phyloP scores from a whole-genome alignment of 2,113 vertebrate genomes.

The Nematolebias whitei region DNA sequence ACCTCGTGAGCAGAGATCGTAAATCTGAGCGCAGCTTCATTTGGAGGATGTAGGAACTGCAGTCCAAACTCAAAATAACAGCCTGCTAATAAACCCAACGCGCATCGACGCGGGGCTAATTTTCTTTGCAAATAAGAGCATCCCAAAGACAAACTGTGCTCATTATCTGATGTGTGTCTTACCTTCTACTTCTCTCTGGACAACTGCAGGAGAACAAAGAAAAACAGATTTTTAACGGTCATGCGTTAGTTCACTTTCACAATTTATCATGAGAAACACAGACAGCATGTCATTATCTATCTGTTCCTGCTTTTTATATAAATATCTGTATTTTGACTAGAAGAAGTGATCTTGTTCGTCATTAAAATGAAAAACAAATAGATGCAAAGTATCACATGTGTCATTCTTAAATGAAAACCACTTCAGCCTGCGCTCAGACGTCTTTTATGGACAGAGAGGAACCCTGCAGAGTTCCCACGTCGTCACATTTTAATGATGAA shows the following conservation, averaged over 20 bases:
- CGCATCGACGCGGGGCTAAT: slow-evolving; percentile 44
- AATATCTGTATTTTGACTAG: slow-evolving; percentile 2
- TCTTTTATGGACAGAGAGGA: slow-evolving; percentile 2
- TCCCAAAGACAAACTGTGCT: slow-evolving; percentile 43
- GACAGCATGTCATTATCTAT: background rate
- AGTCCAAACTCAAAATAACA: slow-evolving; percentile 81
- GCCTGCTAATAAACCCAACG: slow-evolving; percentile 59
- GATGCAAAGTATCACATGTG: slow-evolving; percentile 4
- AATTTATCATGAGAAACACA: background rate
- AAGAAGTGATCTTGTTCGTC: background rate
- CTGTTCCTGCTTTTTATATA: background rate
- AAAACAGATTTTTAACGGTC: slow-evolving; percentile 55
- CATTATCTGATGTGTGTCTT: slow-evolving; percentile 66
- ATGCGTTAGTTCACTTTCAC: slow-evolving; percentile 10
- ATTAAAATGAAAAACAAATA: background rate
- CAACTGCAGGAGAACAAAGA: slow-evolving; percentile 60
- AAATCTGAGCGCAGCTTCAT: slow-evolving; percentile 62
- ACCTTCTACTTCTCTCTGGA: slow-evolving; percentile 82
- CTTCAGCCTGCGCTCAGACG: background rate
- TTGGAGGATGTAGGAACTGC: slow-evolving; percentile 80
- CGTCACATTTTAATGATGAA: slow-evolving; percentile 1
- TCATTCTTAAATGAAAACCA: background rate
- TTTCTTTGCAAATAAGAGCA: slow-evolving; percentile 47
- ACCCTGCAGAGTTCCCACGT: background rate
- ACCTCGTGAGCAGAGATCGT: slow-evolving; percentile 57